A percentile compares a stretch with the other conserved stretches of the same genome.
Evolutionary conservation across 2,797 vertebrate genomes (phyloP).

Genomic region (Sparidentex hasta): DNA sequence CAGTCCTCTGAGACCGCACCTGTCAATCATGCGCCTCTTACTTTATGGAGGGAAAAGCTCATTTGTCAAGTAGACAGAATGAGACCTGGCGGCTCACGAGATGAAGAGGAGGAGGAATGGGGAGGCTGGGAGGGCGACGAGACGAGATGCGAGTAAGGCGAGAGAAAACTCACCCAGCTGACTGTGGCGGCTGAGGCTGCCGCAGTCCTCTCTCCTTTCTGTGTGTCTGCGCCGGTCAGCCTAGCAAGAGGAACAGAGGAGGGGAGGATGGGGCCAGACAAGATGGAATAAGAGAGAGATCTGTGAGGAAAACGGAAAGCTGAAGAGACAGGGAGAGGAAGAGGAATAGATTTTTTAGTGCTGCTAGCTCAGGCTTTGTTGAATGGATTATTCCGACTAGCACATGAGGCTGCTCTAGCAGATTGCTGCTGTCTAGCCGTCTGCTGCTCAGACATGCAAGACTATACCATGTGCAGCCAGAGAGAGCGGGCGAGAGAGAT

Average conservation of each 20-base stretch:
- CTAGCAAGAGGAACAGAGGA: constrained; percentile 56
- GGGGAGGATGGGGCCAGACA: constrained; percentile 63
- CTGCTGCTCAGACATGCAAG: constrained; percentile 85
- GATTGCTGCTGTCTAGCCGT: constrained; percentile 84
- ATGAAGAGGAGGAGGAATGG: constrained; percentile 40
- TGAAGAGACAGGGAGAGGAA: constrained; percentile 44
- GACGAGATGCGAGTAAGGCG: constrained; percentile 58
- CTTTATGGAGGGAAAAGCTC: constrained; percentile 55
- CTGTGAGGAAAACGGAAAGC: constrained; percentile 38
- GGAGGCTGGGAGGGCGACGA: constrained; percentile 47
- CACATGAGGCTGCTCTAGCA: constrained; percentile 74
- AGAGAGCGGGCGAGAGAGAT: constrained; percentile 55
- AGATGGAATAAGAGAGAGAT: constrained; percentile 64
- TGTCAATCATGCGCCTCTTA: constrained; percentile 68
- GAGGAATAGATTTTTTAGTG: constrained; percentile 59
- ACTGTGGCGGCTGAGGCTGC: constrained; percentile 71
- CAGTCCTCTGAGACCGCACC: constrained; percentile 56
- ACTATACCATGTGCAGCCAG: constrained; percentile 79
- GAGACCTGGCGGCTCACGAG: constrained; percentile 50
- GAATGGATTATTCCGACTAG: constrained; percentile 60
- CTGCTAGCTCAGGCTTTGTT: constrained; percentile 70
- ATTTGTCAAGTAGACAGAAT: constrained; percentile 56
- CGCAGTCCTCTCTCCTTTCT: constrained; percentile 70
- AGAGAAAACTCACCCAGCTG: constrained; percentile 82
- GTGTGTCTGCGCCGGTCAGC: constrained; percentile 65